A percentile compares a stretch with the other conserved stretches of the same genome.
Evolutionary conservation across 2,888 invertebrate species (phyloP).

Genomic region (Pteria penguin): DNA sequence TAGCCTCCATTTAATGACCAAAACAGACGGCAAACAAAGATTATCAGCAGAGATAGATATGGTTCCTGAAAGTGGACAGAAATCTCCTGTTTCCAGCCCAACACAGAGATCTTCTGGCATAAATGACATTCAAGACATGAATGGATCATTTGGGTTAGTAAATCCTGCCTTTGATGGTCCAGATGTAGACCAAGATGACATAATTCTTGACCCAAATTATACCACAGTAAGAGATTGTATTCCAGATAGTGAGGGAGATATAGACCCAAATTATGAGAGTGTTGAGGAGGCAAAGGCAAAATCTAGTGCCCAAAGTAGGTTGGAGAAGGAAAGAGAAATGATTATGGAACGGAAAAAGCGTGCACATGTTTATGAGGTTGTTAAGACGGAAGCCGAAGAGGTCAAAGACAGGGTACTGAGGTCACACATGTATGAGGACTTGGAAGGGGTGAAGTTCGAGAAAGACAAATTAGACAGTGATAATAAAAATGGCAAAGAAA

Average conservation of each 20-base stretch:
- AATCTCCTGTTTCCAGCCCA: conserved; percentile 10
- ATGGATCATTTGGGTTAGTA: conserved; percentile 7
- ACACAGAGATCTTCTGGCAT: conserved; percentile 2
- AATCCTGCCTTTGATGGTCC: conserved; percentile 21
- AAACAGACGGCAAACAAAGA: conserved; percentile 46
- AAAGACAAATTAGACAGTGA: conserved; percentile 20
- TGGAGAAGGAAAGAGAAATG: conserved; percentile 39
- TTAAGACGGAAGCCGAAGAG: conserved; percentile 55
- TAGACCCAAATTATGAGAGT: conserved; percentile 74
- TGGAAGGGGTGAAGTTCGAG: conserved; percentile 62
- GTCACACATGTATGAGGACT: conserved; percentile 71
- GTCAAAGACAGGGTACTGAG: conserved; percentile 61
- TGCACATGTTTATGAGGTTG: conserved; percentile 69
- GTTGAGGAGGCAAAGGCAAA: conserved; percentile 71
- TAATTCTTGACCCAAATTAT: conserved; percentile 62
- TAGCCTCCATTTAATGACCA: conserved; percentile 71
- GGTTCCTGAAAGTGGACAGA: neutral
- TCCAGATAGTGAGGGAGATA: conserved; percentile 49
- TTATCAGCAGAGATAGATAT: conserved; percentile 5
- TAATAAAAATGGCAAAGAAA: neutral
- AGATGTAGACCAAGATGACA: conserved; percentile 8
- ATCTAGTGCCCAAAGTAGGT: conserved; percentile 49
- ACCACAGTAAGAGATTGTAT: conserved; percentile 61
- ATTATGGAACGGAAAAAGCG: conserved; percentile 52
- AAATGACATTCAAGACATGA: neutral